phyloP scores from a whole-genome alignment of 2,797 vertebrate genomes.

The Enteromius thamalakanensis region DNA sequence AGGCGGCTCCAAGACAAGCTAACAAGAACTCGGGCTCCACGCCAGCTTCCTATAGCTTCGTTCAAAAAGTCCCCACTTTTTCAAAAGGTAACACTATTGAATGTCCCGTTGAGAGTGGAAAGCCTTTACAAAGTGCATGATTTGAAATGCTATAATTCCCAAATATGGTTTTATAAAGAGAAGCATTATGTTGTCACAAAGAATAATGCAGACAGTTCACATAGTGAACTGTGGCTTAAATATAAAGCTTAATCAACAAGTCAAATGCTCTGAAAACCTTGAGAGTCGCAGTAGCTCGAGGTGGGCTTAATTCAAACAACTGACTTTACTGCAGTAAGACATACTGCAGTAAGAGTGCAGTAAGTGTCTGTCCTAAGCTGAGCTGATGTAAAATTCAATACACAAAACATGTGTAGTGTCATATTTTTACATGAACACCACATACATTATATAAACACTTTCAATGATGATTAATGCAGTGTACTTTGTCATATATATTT shows the following conservation, averaged over 20 bases:
- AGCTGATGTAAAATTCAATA: constrained; percentile 14
- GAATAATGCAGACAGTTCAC: constrained; percentile 41
- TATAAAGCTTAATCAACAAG: constrained; percentile 48
- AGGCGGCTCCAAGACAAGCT: constrained; percentile 60
- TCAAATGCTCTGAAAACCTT: constrained; percentile 12
- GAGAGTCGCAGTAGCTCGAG: constrained; percentile 22
- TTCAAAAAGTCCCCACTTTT: constrained; percentile 46
- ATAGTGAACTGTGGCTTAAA: constrained; percentile 22
- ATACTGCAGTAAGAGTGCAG: background rate
- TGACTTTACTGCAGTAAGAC: background rate
- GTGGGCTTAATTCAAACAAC: constrained; percentile 26
- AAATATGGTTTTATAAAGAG: constrained; percentile 47
- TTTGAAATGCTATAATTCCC: constrained; percentile 52
- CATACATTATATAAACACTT: background rate
- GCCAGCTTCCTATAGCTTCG: constrained; percentile 60
- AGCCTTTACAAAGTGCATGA: constrained; percentile 26
- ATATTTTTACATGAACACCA: constrained; percentile 2
- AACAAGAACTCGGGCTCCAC: constrained; percentile 68
- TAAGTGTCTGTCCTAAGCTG: background rate
- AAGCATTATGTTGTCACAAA: constrained; percentile 37
- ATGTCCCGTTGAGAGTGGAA: constrained; percentile 50
- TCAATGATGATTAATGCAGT: background rate
- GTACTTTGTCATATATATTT: background rate
- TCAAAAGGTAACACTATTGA: constrained; percentile 51
- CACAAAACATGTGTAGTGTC: background rate